Percentiles rank a stretch among this genome's conserved stretches.
Evolutionary conservation across 2,888 invertebrate genomes (phyloP).

Genomic region (Xanthia icteritia): DNA sequence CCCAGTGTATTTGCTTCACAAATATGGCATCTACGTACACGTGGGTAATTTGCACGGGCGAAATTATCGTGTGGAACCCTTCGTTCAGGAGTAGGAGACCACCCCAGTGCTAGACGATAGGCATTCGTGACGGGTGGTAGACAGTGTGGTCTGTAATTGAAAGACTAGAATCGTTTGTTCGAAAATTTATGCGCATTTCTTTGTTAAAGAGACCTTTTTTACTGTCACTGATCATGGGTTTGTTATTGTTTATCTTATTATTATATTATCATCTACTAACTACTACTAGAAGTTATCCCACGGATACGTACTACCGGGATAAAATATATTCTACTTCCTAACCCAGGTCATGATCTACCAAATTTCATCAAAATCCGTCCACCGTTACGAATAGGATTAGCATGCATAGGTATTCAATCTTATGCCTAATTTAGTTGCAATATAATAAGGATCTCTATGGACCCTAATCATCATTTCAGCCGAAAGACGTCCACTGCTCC

Average conservation of each 20-base stretch:
- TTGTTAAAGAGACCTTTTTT: background rate
- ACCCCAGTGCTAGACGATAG: background rate
- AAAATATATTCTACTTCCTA: no score
- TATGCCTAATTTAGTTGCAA: no score
- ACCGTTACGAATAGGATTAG: no score
- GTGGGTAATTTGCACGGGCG: constrained; percentile 73
- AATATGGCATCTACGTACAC: constrained; percentile 64
- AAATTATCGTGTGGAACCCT: constrained; percentile 70
- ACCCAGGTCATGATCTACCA: no score
- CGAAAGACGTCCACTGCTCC: no score
- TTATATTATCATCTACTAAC: no score
- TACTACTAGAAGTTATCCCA: no score
- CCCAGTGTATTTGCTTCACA: constrained; percentile 76
- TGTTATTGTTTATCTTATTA: background rate
- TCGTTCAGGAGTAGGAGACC: constrained; percentile 16
- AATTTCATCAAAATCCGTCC: no score
- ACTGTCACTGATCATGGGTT: background rate
- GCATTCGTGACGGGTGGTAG: constrained; percentile 9
- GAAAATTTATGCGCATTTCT: background rate
- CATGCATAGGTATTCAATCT: no score
- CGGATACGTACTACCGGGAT: no score
- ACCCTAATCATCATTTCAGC: no score
- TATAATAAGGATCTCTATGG: background rate
- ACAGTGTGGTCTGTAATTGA: constrained; percentile 20
- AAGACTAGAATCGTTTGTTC: background rate